Evolutionary conservation across 2,113 vertebrate genomes (phyloP).

Genomic region (Vombatus ursinus): DNA sequence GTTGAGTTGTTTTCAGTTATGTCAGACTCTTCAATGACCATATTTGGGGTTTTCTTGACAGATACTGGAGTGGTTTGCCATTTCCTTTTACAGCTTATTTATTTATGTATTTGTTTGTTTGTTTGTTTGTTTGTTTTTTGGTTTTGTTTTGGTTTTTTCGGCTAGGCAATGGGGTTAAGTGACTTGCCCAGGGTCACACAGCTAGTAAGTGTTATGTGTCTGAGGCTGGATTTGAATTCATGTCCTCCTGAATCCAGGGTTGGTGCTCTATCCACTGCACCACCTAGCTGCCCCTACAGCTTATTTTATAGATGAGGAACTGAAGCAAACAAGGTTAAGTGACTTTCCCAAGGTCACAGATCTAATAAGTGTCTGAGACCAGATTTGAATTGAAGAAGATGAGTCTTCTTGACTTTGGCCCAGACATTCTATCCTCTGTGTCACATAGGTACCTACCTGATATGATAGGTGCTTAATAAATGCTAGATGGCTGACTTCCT

Average conservation of each 20-base stretch:
- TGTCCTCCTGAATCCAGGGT: too few species aligned
- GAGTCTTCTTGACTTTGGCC: background rate
- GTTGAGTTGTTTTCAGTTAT: background rate
- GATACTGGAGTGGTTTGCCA: background rate
- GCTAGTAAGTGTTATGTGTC: too few species aligned
- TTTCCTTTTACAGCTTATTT: background rate
- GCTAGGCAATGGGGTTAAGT: too few species aligned
- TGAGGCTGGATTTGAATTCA: too few species aligned
- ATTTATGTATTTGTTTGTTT: too few species aligned
- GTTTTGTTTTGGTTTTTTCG: too few species aligned
- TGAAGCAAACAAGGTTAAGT: background rate
- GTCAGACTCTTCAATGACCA: background rate
- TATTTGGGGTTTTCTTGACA: background rate
- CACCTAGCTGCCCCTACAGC: too few species aligned
- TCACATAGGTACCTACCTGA: background rate
- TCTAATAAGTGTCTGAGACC: background rate
- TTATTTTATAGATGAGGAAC: background rate
- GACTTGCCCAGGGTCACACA: too few species aligned
- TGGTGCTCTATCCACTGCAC: too few species aligned
- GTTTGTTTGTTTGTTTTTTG: too few species aligned
- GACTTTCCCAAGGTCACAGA: background rate
- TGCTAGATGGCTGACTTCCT: too few species aligned
- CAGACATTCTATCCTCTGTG: background rate
- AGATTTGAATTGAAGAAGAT: background rate
- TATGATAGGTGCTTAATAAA: background rate